phyloP scores from a whole-genome alignment of 2,888 invertebrate species.

The Pterostichus madidus region DNA sequence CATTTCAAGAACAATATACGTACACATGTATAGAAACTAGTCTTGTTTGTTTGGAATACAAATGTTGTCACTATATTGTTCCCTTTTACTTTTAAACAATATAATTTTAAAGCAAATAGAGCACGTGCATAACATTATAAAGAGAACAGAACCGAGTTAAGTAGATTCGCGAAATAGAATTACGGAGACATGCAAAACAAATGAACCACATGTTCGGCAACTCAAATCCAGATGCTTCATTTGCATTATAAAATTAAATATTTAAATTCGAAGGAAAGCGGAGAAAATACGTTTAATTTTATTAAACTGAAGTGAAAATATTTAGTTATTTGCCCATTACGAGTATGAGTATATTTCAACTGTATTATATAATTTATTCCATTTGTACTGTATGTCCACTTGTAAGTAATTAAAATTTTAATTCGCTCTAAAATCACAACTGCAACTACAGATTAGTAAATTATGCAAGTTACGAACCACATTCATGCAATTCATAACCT shows the following conservation, averaged over 20 bases:
- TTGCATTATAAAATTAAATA: conserved; percentile 14
- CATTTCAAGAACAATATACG: too few relatives aligned
- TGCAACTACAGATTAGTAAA: not conserved
- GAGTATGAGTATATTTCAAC: too few relatives aligned
- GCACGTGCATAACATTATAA: conserved; percentile 29
- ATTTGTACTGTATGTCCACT: not conserved
- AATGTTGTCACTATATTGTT: conserved; percentile 27
- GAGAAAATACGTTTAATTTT: not conserved
- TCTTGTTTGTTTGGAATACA: conserved; percentile 19
- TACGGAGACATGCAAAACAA: conserved; percentile 17
- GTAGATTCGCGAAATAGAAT: conserved; percentile 27
- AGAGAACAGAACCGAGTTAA: conserved; percentile 10
- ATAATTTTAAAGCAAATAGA: conserved; percentile 34
- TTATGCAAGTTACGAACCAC: not conserved
- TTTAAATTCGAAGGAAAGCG: conserved; percentile 1
- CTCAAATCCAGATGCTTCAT: conserved; percentile 27
- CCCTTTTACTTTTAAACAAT: conserved; percentile 43
- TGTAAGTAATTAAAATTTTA: not conserved
- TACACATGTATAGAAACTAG: too few relatives aligned
- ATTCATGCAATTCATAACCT: not conserved
- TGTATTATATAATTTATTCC: not conserved
- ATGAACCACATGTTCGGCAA: conserved; percentile 15
- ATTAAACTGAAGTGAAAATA: conserved; percentile 4
- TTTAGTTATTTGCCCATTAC: not conserved
- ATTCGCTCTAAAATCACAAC: too few relatives aligned